Evolutionary conservation across 2,113 vertebrate genomes (phyloP), one percentile per base, ranked within the genome.

Genomic region (Lanius ludovicianus): DNA sequence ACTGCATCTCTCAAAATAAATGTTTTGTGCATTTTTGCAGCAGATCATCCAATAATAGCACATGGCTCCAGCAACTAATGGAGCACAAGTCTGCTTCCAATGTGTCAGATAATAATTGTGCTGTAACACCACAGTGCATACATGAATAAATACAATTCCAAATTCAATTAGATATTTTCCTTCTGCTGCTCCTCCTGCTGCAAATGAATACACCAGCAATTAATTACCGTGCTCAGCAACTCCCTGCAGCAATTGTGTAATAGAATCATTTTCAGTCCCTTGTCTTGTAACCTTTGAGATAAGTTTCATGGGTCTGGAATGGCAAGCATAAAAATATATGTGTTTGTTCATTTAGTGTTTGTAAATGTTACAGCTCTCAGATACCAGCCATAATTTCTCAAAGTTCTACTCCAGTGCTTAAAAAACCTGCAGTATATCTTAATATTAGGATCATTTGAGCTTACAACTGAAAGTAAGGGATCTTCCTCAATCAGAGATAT

Each of bases 141-240:
- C 92, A 95, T 90, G 90, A 96, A 97, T 97, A 97, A 96, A 97
- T 94, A 94, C 93, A 96, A 94, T 76, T 79, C 94, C 57, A 88
- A 93, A 97, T 87, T 94, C 96, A 96, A 92, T 79, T 92, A 95
- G 96, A 87, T 96, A 94, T 93, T 95, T 96, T 95, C 96, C 96
- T 96, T 96, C 88, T 95, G 96, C 93, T 93, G 86, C 86, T 96
- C 73, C 96, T 97, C 92, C 94, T 92, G 94, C 93, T 0, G 39
- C 93, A 96, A 96, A 96, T 95, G 93, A 95, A 96, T 93, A 94
- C 86, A 84, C 80, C 88, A 96, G 93, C 93, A 94, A 96, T 96
- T 96, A 97, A 96, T 97, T 96, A 97, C 80, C 10, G 24, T 57
- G 69, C 77, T 94, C 92, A 84, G 90, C 86, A 95, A 79, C 65